Conservation (phyloP, 2,113 vertebrate genomes). For the Pao palembangensis region DNA sequence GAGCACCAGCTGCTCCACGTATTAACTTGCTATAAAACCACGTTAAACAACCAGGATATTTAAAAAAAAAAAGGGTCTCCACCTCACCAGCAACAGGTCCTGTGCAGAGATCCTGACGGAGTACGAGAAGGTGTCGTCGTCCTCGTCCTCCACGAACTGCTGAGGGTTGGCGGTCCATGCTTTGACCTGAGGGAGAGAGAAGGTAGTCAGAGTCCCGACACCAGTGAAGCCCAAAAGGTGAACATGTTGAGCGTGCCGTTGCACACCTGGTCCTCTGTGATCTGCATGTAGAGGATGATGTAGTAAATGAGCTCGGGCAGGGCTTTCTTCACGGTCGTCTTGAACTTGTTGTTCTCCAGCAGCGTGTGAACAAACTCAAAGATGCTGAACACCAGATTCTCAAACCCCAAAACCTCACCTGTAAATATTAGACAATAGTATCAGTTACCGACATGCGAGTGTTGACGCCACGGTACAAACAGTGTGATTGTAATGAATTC, state of each 20-base stretch:
- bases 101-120: conserved; percentile 96
- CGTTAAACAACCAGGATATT: background rate
- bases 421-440: background rate
- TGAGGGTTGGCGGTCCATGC: conserved; percentile 97
- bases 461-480: background rate
- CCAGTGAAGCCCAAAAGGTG: background rate
- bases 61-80: background rate
- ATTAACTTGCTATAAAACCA: too few species aligned
- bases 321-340: conserved; percentile 94
- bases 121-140: conserved; percentile 97
- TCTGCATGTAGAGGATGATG: conserved; percentile 98
- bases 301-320: conserved; percentile 97
- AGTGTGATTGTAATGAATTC: background rate
- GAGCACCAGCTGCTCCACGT: too few species aligned
- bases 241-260: background rate
- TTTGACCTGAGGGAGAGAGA: conserved; percentile 80
- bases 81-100: conserved; percentile 91
- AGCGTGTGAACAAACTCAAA: conserved; percentile 98
- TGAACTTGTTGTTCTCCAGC: conserved; percentile 95
- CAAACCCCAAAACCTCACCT: conserved; percentile 98
- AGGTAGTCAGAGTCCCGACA: background rate
- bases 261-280: conserved; percentile 89
- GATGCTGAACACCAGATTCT: conserved; percentile 97
- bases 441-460: background rate
- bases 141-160: conserved; percentile 97